A percentile compares a stretch with the other conserved stretches of the same genome.
Evolutionary conservation across 2,797 vertebrate genomes (phyloP).

Genomic region (Scyliorhinus canicula): DNA sequence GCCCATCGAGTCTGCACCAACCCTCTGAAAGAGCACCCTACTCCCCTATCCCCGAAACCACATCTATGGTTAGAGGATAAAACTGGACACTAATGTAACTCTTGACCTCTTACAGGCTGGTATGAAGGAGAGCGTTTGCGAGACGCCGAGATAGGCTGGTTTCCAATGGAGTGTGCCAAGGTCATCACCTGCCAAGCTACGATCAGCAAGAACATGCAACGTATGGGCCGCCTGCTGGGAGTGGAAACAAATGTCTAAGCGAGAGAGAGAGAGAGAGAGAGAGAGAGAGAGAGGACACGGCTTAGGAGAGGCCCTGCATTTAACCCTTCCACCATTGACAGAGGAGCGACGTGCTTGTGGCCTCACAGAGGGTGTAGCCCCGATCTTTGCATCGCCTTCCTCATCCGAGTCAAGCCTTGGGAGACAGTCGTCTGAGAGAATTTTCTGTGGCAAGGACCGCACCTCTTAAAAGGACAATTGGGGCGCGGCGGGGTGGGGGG

Average conservation of each 20-base stretch:
- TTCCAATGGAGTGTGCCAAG: constrained; percentile 77
- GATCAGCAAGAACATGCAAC: constrained; percentile 87
- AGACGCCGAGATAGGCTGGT: constrained; percentile 88
- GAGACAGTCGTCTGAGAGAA: background rate
- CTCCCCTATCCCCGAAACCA: too few relatives aligned
- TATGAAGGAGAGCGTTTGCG: constrained; percentile 84
- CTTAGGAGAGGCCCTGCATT: background rate
- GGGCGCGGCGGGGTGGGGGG: background rate
- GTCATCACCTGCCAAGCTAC: constrained; percentile 84
- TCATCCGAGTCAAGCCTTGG: background rate
- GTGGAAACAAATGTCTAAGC: constrained; percentile 82
- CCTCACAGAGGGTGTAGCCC: background rate
- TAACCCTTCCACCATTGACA: background rate
- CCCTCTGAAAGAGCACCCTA: too few relatives aligned
- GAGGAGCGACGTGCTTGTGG: background rate
- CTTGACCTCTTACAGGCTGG: constrained; percentile 68
- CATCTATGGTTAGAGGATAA: too few relatives aligned
- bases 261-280: too few relatives aligned
- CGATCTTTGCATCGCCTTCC: background rate
- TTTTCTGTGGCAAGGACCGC: background rate
- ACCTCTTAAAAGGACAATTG: background rate
- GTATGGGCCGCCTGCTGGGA: constrained; percentile 88
- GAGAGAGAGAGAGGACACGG: too few relatives aligned
- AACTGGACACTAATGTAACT: background rate
- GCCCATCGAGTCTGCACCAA: too few relatives aligned